phyloP scores from a whole-genome alignment of 2,113 vertebrate species.

The Gracilinanus agilis region DNA sequence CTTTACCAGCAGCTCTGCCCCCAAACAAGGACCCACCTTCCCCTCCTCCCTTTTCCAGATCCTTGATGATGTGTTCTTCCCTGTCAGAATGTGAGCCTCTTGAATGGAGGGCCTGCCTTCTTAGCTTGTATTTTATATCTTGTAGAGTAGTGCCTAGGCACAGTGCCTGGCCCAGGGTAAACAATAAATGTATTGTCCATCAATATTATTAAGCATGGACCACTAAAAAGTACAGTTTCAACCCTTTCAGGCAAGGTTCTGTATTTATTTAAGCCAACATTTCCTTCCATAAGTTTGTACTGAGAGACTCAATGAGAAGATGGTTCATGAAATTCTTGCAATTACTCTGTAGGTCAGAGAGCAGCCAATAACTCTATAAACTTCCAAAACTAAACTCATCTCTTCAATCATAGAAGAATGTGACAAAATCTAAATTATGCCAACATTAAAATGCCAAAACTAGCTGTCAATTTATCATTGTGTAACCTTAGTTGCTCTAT shows the following conservation, averaged over 20 bases:
- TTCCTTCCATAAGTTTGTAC: slow-evolving; percentile 2
- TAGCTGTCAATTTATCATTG: background rate
- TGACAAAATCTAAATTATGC: slow-evolving; percentile 3
- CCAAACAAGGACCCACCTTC: background rate
- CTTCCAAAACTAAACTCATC: background rate
- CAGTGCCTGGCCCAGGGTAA: background rate
- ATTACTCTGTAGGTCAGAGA: background rate
- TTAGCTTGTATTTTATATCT: background rate
- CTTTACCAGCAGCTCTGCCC: background rate
- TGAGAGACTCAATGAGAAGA: slow-evolving; percentile 9
- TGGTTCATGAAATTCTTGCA: slow-evolving; percentile 34
- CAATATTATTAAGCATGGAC: background rate
- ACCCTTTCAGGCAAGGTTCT: background rate
- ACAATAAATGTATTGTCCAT: background rate
- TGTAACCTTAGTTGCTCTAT: background rate
- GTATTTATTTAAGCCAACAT: slow-evolving; percentile 14
- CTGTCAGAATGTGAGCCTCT: background rate
- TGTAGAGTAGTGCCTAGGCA: background rate
- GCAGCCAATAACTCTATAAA: background rate
- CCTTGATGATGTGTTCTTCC: background rate
- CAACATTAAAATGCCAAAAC: slow-evolving; percentile 16
- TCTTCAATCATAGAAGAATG: slow-evolving; percentile 46
- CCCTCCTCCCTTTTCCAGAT: background rate
- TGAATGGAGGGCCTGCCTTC: background rate
- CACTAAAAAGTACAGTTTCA: background rate